phyloP scores from a whole-genome alignment of 2,113 vertebrate species.

The Chaetodon trifascialis region DNA sequence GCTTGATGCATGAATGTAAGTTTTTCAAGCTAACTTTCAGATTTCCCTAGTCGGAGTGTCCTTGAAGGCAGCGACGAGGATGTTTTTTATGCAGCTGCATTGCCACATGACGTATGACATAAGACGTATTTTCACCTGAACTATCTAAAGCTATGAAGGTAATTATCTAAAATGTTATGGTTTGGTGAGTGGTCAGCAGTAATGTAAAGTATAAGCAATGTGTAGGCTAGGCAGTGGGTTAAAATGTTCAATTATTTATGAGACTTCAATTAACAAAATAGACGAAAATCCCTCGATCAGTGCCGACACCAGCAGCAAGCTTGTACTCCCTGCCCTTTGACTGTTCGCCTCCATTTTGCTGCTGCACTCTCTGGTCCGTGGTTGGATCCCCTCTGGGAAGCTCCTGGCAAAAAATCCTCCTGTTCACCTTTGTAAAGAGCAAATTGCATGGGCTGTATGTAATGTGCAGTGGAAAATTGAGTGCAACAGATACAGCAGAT shows the following conservation, averaged over 20 bases:
- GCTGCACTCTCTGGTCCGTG: slow-evolving; percentile 15
- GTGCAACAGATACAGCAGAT: slow-evolving; percentile 51
- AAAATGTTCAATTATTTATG: slow-evolving; percentile 2
- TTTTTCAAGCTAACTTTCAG: neutral
- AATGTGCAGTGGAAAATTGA: slow-evolving; percentile 38
- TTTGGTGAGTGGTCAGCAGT: neutral
- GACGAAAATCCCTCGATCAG: neutral
- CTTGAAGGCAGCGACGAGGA: neutral
- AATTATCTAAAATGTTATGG: neutral
- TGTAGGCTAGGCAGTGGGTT: neutral
- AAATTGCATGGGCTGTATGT: slow-evolving; percentile 29
- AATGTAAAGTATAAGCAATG: neutral
- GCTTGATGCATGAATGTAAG: neutral
- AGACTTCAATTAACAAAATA: slow-evolving; percentile 8
- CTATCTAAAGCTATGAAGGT: neutral
- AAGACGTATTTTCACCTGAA: neutral
- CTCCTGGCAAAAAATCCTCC: slow-evolving; percentile 23
- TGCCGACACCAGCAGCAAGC: slow-evolving; percentile 11
- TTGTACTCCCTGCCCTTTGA: slow-evolving; percentile 41
- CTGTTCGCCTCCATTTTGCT: slow-evolving; percentile 29
- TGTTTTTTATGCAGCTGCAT: neutral
- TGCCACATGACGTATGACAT: neutral
- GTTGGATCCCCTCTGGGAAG: slow-evolving; percentile 29
- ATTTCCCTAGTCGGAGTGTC: neutral
- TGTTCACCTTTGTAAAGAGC: slow-evolving; percentile 41